Evolutionary conservation across 2,797 vertebrate species (phyloP), one percentile per base, ranked within the genome.

Genomic region (Helostoma temminkii): DNA sequence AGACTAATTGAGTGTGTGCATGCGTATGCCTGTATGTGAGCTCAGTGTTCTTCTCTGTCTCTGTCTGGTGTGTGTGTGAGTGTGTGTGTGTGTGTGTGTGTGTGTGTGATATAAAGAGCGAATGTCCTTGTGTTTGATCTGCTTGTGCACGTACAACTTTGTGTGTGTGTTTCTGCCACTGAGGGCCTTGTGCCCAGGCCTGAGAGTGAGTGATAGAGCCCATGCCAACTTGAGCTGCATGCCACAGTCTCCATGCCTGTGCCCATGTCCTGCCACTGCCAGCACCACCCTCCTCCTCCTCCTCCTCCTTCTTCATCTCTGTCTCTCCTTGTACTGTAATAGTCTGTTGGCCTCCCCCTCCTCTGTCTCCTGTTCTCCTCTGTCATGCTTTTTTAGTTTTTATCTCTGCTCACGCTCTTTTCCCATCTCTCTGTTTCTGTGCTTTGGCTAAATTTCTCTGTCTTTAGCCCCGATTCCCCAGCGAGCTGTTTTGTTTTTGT

Each of bases 121-220:
- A 86, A 86, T 42, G 86, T 85, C 84, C 88, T 87, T 90, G 82
- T 81, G 77, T 88, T 88, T 89, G 85, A 89, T 91, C 83, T 82
- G 77, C 73, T 57, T 60, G 70, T 76, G 77, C n/a, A n/a, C 12
- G 28, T 70, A 60, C 65, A 50, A 66, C 48, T 58, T 49, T 58
- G 54, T 52, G 37, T 53, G 24, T 64, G 74, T 68, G 49, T 50
- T 10, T 54, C 15, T 79, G 77, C 83, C 82, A 81, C 82, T 4
- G 47, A 90, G 86, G 90, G 89, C 91, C 86, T 42, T 0, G 64
- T 84, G 91, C 89, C 90, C 86, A 80, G 86, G 91, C 86, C 92
- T 93, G 90, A 88, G 86, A 91, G 76, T 82, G 88, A 83, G 69
- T 80, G 91, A 92, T 92, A 91, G 89, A 92, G 89, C 85, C 85